Evolutionary conservation across 2,113 vertebrate species (phyloP), one percentile per base, ranked within the genome.

Genomic region (Psilopsiagon aurifrons): DNA sequence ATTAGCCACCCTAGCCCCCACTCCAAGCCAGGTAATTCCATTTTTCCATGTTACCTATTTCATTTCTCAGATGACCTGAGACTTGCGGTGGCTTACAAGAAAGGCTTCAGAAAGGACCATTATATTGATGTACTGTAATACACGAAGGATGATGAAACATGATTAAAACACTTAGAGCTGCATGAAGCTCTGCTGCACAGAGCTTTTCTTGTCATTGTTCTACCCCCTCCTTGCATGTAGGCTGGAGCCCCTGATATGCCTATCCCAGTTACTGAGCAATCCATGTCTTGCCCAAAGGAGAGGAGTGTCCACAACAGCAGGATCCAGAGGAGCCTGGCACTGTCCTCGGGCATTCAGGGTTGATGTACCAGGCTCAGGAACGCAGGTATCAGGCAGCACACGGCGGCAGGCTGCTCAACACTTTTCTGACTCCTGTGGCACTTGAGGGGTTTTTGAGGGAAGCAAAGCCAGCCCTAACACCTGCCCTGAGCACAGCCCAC

Each of bases 311-410:
- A 41, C 2, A 0, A 47, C 44, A 24, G 71, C 22, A 3, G 17
- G 46, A 22, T 47, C n/a, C 39, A 2, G 7, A 54, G 46, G 24
- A 52, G 39, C 47, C 71, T 29, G 17, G 39, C 49, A 11, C 35
- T 12, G 27, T 2, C 71, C 71, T 27, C 4, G 0, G 46, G 63
- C 33, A 5, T 6, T 9, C 11, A 0, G 66, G 59, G 43, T 6
- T 13, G 6, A 0, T 2, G 20, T 54, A 60, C 47, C 60, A n/a
- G 57, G 73, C 80, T 23, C 13, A 9, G 35, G 66, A 57, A 33
- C 17, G 5, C 20, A 59, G n/a, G 22, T 59, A 59, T n/a, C 55
- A 43, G 41, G 3, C 13, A 10, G 55, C 60, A 13, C 37, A 2
- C 2, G 7, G 28, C 33, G 2, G 1, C 52, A 11, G 44, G 44